These are phyloP conservation scores for Sarcophaga peregrina DNA, from an alignment of 1,140 invertebrate genomes.

Conservation along the genomic window DNA sequence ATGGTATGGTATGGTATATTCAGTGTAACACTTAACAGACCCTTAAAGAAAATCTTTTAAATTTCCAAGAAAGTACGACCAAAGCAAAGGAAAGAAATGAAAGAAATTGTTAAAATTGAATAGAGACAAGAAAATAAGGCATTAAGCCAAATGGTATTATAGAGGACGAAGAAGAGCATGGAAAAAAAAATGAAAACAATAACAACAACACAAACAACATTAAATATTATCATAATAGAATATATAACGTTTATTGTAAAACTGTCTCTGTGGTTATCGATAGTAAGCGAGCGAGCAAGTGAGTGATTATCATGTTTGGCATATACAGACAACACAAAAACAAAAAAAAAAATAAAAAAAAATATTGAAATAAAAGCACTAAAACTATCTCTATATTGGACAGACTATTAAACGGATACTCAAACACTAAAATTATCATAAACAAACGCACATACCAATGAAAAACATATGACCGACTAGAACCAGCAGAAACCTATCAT, in stretches of 20 bases:
- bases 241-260: conserved; percentile 5
- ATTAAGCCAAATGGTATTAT: conserved; percentile 27
- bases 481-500: not conserved
- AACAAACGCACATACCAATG: not conserved
- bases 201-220: conserved; percentile 5
- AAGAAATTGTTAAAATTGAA: not conserved
- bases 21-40: conserved; percentile 23
- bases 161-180: not conserved
- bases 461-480: not conserved
- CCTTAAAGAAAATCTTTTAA: conserved; percentile 33
- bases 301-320: conserved; percentile 36
- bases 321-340: conserved; percentile 18
- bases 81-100: not conserved
- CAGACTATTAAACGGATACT: not conserved
- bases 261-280: conserved; percentile 36
- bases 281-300: not conserved
- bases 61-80: conserved; percentile 28
- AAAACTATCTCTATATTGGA: not conserved
- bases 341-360: not conserved
- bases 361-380: not conserved
- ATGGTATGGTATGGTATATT: no score
- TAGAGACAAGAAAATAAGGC: conserved; percentile 20
- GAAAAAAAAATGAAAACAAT: not conserved
- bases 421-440: not conserved
- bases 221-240: not conserved